Conservation (phyloP, 2,797 vertebrate species). For the Buceros bicornis region DNA sequence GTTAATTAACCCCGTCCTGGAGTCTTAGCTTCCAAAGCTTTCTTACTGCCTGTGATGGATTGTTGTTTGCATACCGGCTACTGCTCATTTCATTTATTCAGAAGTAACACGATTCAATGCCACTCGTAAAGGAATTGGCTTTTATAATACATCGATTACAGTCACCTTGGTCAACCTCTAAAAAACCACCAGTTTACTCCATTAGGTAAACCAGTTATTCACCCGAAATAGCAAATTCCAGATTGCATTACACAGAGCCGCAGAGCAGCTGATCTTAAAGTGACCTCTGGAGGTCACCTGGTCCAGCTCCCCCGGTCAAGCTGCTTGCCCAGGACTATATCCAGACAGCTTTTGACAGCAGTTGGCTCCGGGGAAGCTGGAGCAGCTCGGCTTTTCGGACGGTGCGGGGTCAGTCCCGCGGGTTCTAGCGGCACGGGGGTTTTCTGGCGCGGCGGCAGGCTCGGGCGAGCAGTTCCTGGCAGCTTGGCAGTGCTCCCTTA, state of each 20-base stretch:
- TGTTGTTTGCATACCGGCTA: background rate
- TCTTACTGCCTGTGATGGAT: background rate
- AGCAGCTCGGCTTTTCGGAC: no score
- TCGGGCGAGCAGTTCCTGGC: no score
- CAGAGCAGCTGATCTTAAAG: background rate
- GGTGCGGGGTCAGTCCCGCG: no score
- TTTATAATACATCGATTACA: background rate
- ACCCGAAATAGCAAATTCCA: background rate
- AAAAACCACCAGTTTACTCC: background rate
- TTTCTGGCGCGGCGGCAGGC: no score
- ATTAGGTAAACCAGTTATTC: background rate
- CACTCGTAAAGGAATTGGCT: background rate
- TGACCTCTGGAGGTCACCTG: background rate
- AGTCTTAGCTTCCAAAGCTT: background rate
- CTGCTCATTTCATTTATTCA: background rate
- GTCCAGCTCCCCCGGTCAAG: background rate
- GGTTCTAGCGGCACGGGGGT: no score
- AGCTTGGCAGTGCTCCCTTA: no score
- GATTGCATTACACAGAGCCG: background rate
- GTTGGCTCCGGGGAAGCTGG: no score
- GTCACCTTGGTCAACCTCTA: background rate
- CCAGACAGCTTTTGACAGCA: background rate
- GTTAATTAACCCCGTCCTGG: background rate
- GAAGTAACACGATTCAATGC: background rate
- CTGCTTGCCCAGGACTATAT: background rate